Evolutionary conservation across 1,140 invertebrate genomes (phyloP).

Genomic region (Zaprionus vittiger): DNA sequence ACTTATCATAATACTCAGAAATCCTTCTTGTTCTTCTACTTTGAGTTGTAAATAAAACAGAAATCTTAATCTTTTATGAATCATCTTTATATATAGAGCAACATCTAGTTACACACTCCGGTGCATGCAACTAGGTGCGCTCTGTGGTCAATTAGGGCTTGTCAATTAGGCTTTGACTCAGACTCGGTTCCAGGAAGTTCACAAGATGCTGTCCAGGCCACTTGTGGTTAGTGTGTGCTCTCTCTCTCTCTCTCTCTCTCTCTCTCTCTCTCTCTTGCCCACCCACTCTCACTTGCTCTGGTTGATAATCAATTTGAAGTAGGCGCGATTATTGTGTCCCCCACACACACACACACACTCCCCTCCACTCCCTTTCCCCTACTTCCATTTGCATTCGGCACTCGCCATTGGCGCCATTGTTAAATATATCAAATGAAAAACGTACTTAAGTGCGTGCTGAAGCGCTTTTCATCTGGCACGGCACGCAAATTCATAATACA

Average conservation of each 20-base stretch:
- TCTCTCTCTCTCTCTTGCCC: not conserved
- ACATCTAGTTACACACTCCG: no score
- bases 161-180: not conserved
- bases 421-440: slow-evolving; percentile 62
- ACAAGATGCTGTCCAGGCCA: slow-evolving; percentile 8
- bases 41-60: no score
- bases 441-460: slow-evolving; percentile 61
- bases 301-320: slow-evolving; percentile 39
- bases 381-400: not conserved
- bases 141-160: not conserved
- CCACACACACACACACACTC: not conserved
- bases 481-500: slow-evolving; percentile 61
- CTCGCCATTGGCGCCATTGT: slow-evolving; percentile 40
- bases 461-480: slow-evolving; percentile 59
- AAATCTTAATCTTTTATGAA: no score
- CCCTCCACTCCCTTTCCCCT: not conserved
- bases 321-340: slow-evolving; percentile 38
- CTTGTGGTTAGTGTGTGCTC: slow-evolving; percentile 3
- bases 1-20: no score
- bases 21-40: no score
- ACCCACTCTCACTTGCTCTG: not conserved
- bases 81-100: no score
- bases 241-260: not conserved
- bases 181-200: no score
- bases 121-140: no score